Conservation (phyloP, 2,888 invertebrate species). For the Gymnoscelis rufifasciata region DNA sequence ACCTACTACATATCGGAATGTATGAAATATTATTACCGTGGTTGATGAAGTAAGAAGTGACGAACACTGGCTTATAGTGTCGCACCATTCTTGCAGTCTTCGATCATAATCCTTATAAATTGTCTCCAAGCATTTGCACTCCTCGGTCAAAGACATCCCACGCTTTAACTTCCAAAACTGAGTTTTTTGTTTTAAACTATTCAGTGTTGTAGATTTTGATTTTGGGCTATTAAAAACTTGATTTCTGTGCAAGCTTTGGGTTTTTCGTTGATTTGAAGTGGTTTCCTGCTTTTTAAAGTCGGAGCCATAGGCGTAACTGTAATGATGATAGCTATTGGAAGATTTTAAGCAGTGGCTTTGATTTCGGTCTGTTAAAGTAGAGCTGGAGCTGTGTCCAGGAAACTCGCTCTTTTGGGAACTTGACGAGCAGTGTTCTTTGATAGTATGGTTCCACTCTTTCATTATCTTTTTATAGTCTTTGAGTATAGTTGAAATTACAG, state of each 20-base stretch:
- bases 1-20: neutral
- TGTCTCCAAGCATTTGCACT: conserved; percentile 64
- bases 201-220: conserved; percentile 39
- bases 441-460: conserved; percentile 72
- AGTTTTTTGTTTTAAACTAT: conserved; percentile 54
- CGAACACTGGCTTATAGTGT: conserved; percentile 65
- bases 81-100: conserved; percentile 71
- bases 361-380: conserved; percentile 58
- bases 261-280: conserved; percentile 41
- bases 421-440: conserved; percentile 61
- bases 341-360: conserved; percentile 48
- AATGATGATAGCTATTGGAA: conserved; percentile 41
- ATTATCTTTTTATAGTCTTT: conserved; percentile 71
- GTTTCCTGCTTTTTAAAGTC: conserved; percentile 40
- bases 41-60: conserved; percentile 56
- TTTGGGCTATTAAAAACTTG: conserved; percentile 53
- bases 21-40: neutral
- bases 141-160: conserved; percentile 50
- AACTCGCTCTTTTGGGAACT: conserved; percentile 47
- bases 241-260: conserved; percentile 51
- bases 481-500: conserved; percentile 54
- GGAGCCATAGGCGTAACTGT: conserved; percentile 51
- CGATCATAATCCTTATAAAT: conserved; percentile 70
- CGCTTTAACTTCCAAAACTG: conserved; percentile 55
- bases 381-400: conserved; percentile 55